Conservation (phyloP, 2,888 invertebrate genomes). For the Agriopis aurantiaria region DNA sequence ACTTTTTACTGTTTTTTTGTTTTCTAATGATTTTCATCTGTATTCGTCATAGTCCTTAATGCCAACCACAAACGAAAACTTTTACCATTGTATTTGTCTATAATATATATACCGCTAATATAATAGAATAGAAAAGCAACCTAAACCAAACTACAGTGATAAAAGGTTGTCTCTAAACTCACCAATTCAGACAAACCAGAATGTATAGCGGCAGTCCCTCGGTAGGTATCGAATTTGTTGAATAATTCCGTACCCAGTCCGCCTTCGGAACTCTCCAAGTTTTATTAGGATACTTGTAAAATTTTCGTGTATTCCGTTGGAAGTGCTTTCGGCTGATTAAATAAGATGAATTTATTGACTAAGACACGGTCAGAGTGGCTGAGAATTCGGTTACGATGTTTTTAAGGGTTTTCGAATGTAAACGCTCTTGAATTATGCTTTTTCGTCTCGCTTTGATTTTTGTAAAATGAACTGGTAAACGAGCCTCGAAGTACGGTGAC, state of each 20-base stretch:
- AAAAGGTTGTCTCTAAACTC: constrained; percentile 13
- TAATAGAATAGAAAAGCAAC: neutral
- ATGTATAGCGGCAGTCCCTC: constrained; percentile 35
- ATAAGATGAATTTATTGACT: constrained; percentile 83
- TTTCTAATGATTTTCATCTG: no score
- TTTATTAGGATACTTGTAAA: constrained; percentile 86
- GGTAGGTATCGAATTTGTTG: constrained; percentile 73
- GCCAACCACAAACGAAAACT: no score
- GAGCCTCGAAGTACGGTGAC: neutral
- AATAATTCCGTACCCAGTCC: constrained; percentile 70
- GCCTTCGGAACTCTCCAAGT: constrained; percentile 75
- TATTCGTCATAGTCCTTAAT: no score
- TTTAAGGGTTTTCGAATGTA: constrained; percentile 38
- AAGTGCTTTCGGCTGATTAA: constrained; percentile 82
- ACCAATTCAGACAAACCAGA: constrained; percentile 33
- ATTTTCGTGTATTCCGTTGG: constrained; percentile 79
- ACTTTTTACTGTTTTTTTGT: no score
- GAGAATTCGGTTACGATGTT: constrained; percentile 49
- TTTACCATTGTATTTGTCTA: no score
- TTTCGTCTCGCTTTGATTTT: constrained; percentile 24
- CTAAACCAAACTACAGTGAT: constrained; percentile 1
- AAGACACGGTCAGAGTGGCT: constrained; percentile 65
- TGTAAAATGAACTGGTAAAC: neutral
- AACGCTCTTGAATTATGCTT: constrained; percentile 37
- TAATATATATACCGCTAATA: no score